A percentile compares a stretch with the other conserved stretches of the same genome.
These are phyloP conservation scores for Falco naumanni DNA, from an alignment of 2,797 vertebrate species.

Conservation along the genomic window DNA sequence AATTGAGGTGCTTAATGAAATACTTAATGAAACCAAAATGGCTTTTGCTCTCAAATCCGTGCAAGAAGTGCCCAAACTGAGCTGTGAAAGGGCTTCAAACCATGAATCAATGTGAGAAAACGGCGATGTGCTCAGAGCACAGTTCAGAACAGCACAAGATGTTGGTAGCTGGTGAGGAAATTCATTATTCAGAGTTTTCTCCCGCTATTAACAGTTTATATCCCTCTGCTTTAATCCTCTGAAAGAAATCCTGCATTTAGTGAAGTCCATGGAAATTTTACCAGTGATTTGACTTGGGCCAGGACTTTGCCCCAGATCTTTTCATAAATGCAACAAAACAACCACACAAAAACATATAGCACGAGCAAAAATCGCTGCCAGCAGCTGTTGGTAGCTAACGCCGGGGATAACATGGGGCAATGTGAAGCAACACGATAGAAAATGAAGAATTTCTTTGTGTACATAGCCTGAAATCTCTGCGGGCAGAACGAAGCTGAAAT, in stretches of 20 bases:
- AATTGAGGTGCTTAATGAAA: slow-evolving; percentile 60
- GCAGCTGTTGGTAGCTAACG: background rate
- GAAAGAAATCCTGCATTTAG: background rate
- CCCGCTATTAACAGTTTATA: background rate
- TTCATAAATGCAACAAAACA: background rate
- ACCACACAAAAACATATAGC: background rate
- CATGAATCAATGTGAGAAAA: background rate
- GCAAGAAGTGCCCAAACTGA: background rate
- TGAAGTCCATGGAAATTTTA: background rate
- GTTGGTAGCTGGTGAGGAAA: background rate
- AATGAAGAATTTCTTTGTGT: background rate
- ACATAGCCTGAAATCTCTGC: background rate
- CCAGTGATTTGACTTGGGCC: background rate
- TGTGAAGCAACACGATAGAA: background rate
- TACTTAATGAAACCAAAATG: slow-evolving; percentile 60
- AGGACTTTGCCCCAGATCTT: background rate
- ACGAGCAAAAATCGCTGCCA: background rate
- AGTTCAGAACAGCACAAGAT: background rate
- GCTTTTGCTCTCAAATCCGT: slow-evolving; percentile 52
- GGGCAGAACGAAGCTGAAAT: background rate
- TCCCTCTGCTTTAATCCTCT: background rate
- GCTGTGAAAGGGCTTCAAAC: background rate
- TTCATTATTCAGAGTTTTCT: background rate
- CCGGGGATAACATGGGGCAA: fast-evolving
- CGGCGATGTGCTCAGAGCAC: background rate